These are phyloP conservation scores for Amblyopsis rosae DNA, from an alignment of 2,113 vertebrate species.

Conservation along the genomic window DNA sequence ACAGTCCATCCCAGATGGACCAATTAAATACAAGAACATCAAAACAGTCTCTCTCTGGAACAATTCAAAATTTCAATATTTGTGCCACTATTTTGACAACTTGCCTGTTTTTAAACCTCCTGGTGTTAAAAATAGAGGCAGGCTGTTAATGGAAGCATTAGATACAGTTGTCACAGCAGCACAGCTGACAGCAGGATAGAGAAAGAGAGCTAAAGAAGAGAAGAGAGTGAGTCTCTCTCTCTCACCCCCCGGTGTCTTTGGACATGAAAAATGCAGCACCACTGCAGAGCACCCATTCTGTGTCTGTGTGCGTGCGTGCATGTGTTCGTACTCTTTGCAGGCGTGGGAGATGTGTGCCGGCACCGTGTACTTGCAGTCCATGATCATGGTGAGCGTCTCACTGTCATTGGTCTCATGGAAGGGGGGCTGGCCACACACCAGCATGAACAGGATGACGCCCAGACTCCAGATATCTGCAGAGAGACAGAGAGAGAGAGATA, in stretches of 20 bases:
- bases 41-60: too few species aligned
- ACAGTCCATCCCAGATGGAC: too few species aligned
- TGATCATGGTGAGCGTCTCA: conserved; percentile 98
- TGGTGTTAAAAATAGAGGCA: conserved; percentile 58
- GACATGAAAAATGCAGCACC: conserved; percentile 75
- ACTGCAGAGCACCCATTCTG: conserved; percentile 48
- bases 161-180: conserved; percentile 58
- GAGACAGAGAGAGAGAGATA: conserved; percentile 3
- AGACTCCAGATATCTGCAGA: conserved; percentile 95
- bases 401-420: conserved; percentile 99
- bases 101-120: conserved; percentile 25
- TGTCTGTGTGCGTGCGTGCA: background rate
- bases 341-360: conserved; percentile 88
- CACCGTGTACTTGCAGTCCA: conserved; percentile 98
- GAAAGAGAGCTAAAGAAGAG: conserved; percentile 17
- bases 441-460: conserved; percentile 97
- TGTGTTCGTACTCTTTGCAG: conserved; percentile 91
- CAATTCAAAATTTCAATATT: too few species aligned
- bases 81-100: background rate
- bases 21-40: too few species aligned
- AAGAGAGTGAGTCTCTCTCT: background rate
- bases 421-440: conserved; percentile 95
- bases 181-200: conserved; percentile 54
- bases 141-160: conserved; percentile 58
- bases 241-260: conserved; percentile 30